phyloP scores from a whole-genome alignment of 1,140 invertebrate genomes.

The Ephestia elutella region DNA sequence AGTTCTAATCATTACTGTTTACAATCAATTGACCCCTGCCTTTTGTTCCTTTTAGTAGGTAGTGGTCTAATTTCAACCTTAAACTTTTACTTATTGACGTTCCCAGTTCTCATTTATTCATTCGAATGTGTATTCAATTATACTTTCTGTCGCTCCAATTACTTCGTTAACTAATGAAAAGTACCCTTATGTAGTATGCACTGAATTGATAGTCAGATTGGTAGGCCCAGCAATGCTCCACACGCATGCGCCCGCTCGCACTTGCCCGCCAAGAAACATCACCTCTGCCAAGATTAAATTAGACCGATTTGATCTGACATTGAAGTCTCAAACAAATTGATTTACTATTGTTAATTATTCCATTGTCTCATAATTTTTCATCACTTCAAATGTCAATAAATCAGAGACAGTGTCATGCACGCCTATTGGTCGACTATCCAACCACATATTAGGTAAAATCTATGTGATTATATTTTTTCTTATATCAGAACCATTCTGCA shows the following conservation, averaged over 20 bases:
- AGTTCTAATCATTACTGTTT: too few relatives aligned
- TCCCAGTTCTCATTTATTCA: too few relatives aligned
- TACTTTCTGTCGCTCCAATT: not conserved
- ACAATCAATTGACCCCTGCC: too few relatives aligned
- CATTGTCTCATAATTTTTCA: not conserved
- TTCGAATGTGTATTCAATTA: too few relatives aligned
- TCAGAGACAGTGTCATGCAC: too few relatives aligned
- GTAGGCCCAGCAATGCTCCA: not conserved
- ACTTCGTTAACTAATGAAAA: not conserved
- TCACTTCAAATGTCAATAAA: too few relatives aligned
- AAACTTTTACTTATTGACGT: too few relatives aligned
- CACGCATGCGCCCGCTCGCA: conserved; percentile 26
- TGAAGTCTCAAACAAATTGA: conserved; percentile 31
- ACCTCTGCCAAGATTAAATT: conserved; percentile 55
- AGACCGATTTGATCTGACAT: conserved; percentile 45
- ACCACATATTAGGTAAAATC: too few relatives aligned
- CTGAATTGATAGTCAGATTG: not conserved
- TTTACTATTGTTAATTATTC: conserved; percentile 22
- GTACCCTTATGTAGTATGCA: not conserved
- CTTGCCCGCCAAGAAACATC: conserved; percentile 15
- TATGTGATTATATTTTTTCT: not conserved
- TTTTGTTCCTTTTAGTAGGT: too few relatives aligned
- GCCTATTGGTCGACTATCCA: too few relatives aligned
- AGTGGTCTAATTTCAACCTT: too few relatives aligned
- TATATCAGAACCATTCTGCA: not conserved